Evolutionary conservation across 2,113 vertebrate genomes (phyloP), one percentile per base, ranked within the genome.

Genomic region (Tyto alba): DNA sequence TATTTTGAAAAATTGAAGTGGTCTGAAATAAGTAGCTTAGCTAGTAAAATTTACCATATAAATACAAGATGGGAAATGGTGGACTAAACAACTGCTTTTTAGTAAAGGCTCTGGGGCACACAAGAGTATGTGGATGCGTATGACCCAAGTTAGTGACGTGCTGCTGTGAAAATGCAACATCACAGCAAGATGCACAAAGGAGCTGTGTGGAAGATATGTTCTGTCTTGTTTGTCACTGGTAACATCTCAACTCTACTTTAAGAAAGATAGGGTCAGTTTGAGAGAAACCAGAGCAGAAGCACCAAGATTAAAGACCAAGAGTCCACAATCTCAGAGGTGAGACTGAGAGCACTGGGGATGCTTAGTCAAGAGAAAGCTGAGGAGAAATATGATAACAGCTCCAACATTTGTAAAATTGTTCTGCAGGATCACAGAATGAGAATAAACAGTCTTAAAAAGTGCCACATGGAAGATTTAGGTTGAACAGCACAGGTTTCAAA

Each of bases 251-350:
- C 23, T 92, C 29, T 68, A 7, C 14, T 59, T 89, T 29, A 36
- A 59, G 69, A 75, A 81, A 78, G 57, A 10, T 1, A 0, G 30
- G 17, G 40, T 81, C 30, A n/a, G 17, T 57, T 32, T 80, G 36
- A 85, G 23, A 85, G 30, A 82, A 88, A 43, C 18, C 7, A 72
- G 27, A 50, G 56, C 64, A 96, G 73, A 68, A 63, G 30, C 23
- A 81, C 13, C 30, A 67, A 75, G 68, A 63, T n/a, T 40, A 60
- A 75, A 92, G 23, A 12, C 34, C 1, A 6, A 32, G 38, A 56
- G 12, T 80, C 18, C 48, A 16, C 2, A 4, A 7, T 48, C 59
- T 56, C 0, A 0, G 18, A 60, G 48, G 34, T 1, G 6, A 76
- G 53, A 56, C 15, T 10, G 21, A 11, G 47, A 91, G 41, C 21